These are phyloP conservation scores for Tachystola acroxantha DNA, from an alignment of 2,888 invertebrate genomes.

Conservation along the genomic window DNA sequence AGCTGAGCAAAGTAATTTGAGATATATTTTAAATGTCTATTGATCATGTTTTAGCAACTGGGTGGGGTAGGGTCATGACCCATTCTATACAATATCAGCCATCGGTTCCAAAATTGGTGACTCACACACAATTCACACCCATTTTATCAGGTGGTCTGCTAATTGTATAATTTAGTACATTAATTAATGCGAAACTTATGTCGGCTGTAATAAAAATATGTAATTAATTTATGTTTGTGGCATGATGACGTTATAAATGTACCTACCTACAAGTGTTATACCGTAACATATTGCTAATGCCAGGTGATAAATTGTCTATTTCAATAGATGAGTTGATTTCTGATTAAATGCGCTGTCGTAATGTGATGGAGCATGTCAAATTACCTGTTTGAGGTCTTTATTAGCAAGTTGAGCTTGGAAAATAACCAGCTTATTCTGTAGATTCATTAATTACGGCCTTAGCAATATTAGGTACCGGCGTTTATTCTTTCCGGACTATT, in stretches of 20 bases:
- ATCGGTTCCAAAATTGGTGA: not conserved
- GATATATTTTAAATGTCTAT: too few species aligned
- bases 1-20: too few species aligned
- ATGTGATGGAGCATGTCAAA: not conserved
- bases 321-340: conserved; percentile 24
- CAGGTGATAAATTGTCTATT: conserved; percentile 26
- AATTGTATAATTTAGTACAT: conserved; percentile 8
- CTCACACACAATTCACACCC: not conserved
- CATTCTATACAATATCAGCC: not conserved
- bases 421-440: not conserved
- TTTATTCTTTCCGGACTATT: too few species aligned
- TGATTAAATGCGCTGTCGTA: conserved; percentile 12
- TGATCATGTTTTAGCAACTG: too few species aligned
- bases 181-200: conserved; percentile 14
- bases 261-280: conserved; percentile 3
- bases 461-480: too few species aligned
- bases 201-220: conserved; percentile 22
- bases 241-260: conserved; percentile 10
- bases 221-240: conserved; percentile 22
- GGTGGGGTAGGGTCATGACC: not conserved
- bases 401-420: not conserved
- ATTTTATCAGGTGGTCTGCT: conserved; percentile 2
- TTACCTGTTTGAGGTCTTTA: not conserved
- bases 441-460: too few species aligned
- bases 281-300: conserved; percentile 18